A percentile compares a stretch with the other conserved stretches of the same genome.
phyloP scores from a whole-genome alignment of 1,140 invertebrate genomes.

The Drosophila busckii region DNA sequence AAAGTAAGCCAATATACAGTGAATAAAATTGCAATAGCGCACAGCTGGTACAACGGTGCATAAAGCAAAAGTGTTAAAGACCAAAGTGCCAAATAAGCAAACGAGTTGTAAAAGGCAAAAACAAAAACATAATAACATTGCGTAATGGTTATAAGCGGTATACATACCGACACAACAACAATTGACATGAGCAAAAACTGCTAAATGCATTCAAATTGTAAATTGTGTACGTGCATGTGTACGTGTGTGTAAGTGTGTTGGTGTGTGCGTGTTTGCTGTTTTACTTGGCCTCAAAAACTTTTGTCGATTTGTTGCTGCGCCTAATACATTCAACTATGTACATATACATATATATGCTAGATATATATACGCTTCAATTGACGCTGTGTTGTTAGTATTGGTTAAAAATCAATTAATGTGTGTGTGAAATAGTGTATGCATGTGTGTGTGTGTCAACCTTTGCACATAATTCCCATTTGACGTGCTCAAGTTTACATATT shows the following conservation, averaged over 20 bases:
- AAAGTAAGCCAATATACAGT: slow-evolving; percentile 46
- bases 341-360: not conserved
- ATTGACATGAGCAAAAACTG: slow-evolving; percentile 29
- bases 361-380: slow-evolving; percentile 5
- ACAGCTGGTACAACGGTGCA: no score
- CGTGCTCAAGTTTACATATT: slow-evolving; percentile 17
- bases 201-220: slow-evolving; percentile 44
- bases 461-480: slow-evolving; percentile 20
- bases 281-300: slow-evolving; percentile 54
- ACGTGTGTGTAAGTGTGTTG: slow-evolving; percentile 14
- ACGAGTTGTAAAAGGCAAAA: slow-evolving; percentile 31
- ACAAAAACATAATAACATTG: slow-evolving; percentile 60
- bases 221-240: slow-evolving; percentile 12
- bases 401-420: slow-evolving; percentile 54
- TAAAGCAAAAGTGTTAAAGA: no score
- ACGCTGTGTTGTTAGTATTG: slow-evolving; percentile 11
- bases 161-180: slow-evolving; percentile 34
- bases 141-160: slow-evolving; percentile 54
- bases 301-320: slow-evolving; percentile 27
- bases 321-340: not conserved
- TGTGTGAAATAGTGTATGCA: slow-evolving; percentile 1
- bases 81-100: no score
- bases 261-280: slow-evolving; percentile 35
- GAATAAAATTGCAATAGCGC: not conserved
- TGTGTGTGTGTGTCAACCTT: not conserved